Conservation (phyloP, 2,797 vertebrate species). For the Gymnoscopelus braueri region DNA sequence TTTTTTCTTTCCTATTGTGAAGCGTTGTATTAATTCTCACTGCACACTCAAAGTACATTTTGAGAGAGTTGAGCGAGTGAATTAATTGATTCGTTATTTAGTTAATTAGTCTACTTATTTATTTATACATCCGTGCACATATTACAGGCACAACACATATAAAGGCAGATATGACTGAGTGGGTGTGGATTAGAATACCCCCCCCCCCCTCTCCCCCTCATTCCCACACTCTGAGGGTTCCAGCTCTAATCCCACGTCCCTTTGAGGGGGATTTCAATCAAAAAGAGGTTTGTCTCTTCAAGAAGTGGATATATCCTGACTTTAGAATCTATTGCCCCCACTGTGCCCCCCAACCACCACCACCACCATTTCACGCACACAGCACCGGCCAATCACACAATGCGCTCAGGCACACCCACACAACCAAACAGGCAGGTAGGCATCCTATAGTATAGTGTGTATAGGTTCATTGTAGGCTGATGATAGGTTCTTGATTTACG, state of each 20-base stretch:
- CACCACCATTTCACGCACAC: too few relatives aligned
- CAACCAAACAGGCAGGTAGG: too few relatives aligned
- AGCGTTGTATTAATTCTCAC: too few relatives aligned
- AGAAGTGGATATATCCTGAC: constrained; percentile 18
- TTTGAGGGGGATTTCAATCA: constrained; percentile 39
- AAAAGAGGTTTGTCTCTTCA: constrained; percentile 18
- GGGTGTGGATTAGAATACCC: constrained; percentile 32
- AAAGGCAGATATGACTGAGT: background rate
- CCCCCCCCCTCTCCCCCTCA: constrained; percentile 21
- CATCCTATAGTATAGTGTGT: too few relatives aligned
- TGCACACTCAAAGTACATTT: too few relatives aligned
- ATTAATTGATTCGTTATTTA: background rate
- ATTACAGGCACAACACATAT: constrained; percentile 5
- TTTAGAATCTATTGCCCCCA: too few relatives aligned
- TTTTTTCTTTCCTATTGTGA: background rate
- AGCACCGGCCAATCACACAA: too few relatives aligned
- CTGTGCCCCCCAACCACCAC: too few relatives aligned
- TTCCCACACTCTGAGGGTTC: constrained; percentile 18
- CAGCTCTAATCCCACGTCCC: constrained; percentile 1
- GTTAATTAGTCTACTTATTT: background rate
- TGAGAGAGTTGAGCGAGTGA: too few relatives aligned
- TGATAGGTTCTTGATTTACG: too few relatives aligned
- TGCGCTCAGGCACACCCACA: too few relatives aligned
- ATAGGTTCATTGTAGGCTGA: too few relatives aligned
- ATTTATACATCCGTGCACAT: background rate